Conservation (phyloP, 53 echinoderm and acorn worm species). For the Zoroaster sp. region DNA sequence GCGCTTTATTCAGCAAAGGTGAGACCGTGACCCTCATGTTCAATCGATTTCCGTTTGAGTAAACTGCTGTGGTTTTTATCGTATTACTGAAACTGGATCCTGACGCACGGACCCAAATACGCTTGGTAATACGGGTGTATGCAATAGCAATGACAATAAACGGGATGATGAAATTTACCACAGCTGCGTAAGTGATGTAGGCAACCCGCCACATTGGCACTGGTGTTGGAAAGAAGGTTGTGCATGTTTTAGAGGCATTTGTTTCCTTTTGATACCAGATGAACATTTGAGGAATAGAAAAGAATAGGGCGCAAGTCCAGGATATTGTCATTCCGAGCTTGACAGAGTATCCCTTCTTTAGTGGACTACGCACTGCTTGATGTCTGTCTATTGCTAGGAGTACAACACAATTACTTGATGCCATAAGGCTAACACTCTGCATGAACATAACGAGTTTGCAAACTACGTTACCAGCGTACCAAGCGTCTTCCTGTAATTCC, state of each 20-base stretch:
- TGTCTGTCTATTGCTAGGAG: conserved; percentile 92
- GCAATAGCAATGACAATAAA: conserved; percentile 72
- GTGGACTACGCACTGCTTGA: conserved; percentile 86
- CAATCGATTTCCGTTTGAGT: conserved; percentile 71
- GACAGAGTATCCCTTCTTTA: conserved; percentile 76
- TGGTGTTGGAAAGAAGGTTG: conserved; percentile 32
- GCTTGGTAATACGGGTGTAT: conserved; percentile 76
- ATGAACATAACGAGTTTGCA: conserved; percentile 85
- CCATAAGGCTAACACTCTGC: conserved; percentile 83
- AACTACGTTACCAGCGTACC: conserved; percentile 73
- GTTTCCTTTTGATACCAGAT: conserved; percentile 62
- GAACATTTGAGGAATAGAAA: conserved; percentile 74
- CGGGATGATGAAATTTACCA: conserved; percentile 76
- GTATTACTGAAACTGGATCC: conserved; percentile 56
- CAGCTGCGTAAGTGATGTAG: conserved; percentile 82
- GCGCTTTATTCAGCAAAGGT: conserved; percentile 75
- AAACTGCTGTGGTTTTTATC: conserved; percentile 50
- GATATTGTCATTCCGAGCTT: conserved; percentile 59
- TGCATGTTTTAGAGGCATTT: conserved; percentile 26
- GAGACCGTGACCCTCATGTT: conserved; percentile 77
- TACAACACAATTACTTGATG: conserved; percentile 83
- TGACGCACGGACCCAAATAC: conserved; percentile 78
- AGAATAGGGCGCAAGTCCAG: conserved; percentile 67
- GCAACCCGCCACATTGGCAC: conserved; percentile 44
- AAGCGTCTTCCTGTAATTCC: conserved; percentile 58